Evolutionary conservation across 2,797 vertebrate species (phyloP), one percentile per base, ranked within the genome.

Genomic region (Salmo trutta): DNA sequence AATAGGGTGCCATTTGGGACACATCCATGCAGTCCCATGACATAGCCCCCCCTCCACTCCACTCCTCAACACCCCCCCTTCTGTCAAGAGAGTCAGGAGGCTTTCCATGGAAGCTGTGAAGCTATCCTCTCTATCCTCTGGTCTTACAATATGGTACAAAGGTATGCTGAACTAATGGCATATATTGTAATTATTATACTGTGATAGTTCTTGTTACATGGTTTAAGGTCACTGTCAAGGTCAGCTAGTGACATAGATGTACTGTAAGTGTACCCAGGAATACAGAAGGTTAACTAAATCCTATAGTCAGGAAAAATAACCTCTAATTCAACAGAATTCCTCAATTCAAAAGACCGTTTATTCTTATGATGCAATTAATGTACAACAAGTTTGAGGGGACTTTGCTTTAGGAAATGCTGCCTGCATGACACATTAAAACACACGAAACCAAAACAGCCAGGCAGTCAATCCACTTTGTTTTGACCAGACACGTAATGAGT

Each of bases 61-160:
- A 31, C 41, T 21, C 69, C 33, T 67, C 41, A 12, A 12, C 41
- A 12, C 67, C 41, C 16, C 74, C 80, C 31, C 16, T 24, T 29
- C 76, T 67, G 71, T 80, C 71, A 71, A 54, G 27, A 70, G 71
- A 72, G 66, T 73, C 76, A 81, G 81, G 75, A 81, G 77, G 82
- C 71, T 74, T 64, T 78, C 66, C 33, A 76, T 74, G 64, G 74
- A 78, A 71, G 54, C 27, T 47, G 73, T 47, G 52, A 71, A 47
- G 71, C 53, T 15, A 54, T 67, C 72, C 47, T 56, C 7, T 36
- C 36, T 59, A 4, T 56, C 15, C 29, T 53, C 54, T 7, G 21
- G 70, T 71, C 70, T 15, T 52, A 16, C 19, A 51, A 51, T 70
- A 51, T 41, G 4, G 41, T 24, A n/a, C 36, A 51, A 36, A 47